These are phyloP conservation scores for Anabacerthia variegaticeps DNA, from an alignment of 2,797 vertebrate species.

Conservation along the genomic window DNA sequence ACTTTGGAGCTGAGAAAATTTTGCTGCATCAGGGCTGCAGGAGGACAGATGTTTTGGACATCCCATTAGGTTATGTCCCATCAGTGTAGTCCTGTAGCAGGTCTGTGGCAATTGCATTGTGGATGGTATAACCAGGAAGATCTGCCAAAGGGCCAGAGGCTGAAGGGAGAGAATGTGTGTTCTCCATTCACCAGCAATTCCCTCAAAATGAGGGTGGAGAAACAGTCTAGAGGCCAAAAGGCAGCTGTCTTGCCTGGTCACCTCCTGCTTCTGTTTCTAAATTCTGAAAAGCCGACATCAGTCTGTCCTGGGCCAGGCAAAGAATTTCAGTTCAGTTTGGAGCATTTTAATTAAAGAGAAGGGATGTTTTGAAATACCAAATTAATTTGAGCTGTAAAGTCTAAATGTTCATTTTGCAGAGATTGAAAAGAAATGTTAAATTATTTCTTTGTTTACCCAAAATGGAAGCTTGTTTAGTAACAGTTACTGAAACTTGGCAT, in stretches of 20 bases:
- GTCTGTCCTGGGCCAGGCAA: not conserved
- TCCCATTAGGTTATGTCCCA: not conserved
- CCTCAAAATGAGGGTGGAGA: not conserved
- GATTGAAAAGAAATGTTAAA: not conserved
- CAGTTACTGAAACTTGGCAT: not conserved
- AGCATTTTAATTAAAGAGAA: not conserved
- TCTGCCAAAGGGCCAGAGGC: not conserved
- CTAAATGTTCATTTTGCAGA: not conserved
- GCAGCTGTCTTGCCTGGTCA: not conserved
- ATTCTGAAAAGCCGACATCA: not conserved
- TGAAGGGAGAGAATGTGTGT: not conserved
- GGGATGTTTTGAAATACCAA: not conserved
- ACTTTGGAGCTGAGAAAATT: not conserved
- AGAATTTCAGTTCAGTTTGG: not conserved
- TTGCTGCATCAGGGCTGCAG: not conserved
- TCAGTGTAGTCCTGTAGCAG: not conserved
- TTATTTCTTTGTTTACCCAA: not conserved
- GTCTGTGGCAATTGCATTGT: rapidly evolving
- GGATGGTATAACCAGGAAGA: not conserved
- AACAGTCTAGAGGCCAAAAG: not conserved
- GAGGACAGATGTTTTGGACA: not conserved
- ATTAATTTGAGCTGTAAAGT: not conserved
- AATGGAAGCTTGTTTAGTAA: not conserved
- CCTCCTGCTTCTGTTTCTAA: not conserved
- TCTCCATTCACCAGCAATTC: not conserved